Percentiles rank a stretch among this genome's conserved stretches.
Conservation (phyloP, 2,888 invertebrate species). For the Phalera bucephala region DNA sequence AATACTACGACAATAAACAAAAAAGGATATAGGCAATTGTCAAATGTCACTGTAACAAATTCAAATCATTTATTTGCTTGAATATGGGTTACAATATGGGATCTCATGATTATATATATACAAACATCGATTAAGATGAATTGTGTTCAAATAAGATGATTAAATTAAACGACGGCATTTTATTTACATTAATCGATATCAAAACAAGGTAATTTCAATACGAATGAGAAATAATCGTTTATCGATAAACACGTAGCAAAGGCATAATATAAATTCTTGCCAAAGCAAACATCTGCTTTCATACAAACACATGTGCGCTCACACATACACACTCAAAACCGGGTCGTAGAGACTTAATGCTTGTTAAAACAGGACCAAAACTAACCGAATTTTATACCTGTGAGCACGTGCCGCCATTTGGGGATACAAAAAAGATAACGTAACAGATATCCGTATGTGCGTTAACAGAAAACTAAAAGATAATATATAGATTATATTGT, state of each 20-base stretch:
- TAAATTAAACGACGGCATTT: not conserved
- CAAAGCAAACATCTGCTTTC: constrained; percentile 47
- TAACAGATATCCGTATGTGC: constrained; percentile 30
- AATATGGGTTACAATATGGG: no score
- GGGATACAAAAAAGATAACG: constrained; percentile 37
- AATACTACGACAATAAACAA: no score
- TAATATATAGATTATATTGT: constrained; percentile 18
- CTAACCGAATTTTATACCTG: constrained; percentile 49
- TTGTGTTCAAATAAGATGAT: no score
- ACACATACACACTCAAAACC: constrained; percentile 26
- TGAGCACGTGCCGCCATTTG: constrained; percentile 49
- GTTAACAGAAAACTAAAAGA: constrained; percentile 33
- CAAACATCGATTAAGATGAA: no score
- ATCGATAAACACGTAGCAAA: constrained; percentile 37
- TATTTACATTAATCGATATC: constrained; percentile 11
- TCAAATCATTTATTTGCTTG: no score
- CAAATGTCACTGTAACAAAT: no score
- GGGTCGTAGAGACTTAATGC: constrained; percentile 24
- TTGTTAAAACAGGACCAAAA: constrained; percentile 32
- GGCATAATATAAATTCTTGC: constrained; percentile 31
- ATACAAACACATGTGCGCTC: constrained; percentile 32
- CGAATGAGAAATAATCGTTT: constrained; percentile 30
- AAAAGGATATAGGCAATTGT: no score
- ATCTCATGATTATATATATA: no score
- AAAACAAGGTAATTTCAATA: constrained; percentile 16